Evolutionary conservation across 2,113 vertebrate species (phyloP).

Genomic region (Probosciger aterrimus): DNA sequence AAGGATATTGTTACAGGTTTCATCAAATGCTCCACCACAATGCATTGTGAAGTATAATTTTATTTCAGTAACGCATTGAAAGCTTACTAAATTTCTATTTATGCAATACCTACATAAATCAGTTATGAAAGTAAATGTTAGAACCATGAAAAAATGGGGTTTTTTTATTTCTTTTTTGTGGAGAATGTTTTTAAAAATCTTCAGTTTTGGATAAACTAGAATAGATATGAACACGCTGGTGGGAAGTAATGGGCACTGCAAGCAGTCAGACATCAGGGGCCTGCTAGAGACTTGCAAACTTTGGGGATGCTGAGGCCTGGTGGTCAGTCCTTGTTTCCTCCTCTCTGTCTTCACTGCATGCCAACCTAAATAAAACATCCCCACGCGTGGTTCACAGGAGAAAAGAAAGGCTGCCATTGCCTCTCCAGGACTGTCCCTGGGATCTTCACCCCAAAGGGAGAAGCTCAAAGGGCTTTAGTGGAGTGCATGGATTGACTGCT

Average conservation of each 20-base stretch:
- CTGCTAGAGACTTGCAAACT: fast-evolving
- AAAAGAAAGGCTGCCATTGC: neutral
- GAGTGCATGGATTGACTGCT: fast-evolving
- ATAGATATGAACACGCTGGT: neutral
- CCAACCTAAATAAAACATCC: neutral
- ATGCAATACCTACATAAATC: neutral
- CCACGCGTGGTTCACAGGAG: fast-evolving
- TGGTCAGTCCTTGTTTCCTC: neutral
- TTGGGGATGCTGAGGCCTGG: fast-evolving
- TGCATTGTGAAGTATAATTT: neutral
- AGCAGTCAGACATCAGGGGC: fast-evolving
- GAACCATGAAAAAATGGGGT: neutral
- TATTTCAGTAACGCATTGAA: neutral
- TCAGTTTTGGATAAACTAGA: neutral
- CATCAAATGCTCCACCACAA: neutral
- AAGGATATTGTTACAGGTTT: neutral
- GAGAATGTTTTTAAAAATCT: neutral
- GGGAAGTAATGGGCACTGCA: fast-evolving
- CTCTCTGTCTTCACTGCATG: neutral
- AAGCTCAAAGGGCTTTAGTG: neutral
- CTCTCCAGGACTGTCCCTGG: neutral
- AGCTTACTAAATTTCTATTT: neutral
- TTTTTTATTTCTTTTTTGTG: neutral
- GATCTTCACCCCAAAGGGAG: neutral
- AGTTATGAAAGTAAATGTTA: neutral